Evolutionary conservation across 2,113 vertebrate species (phyloP).

Genomic region (Sturnira hondurensis): DNA sequence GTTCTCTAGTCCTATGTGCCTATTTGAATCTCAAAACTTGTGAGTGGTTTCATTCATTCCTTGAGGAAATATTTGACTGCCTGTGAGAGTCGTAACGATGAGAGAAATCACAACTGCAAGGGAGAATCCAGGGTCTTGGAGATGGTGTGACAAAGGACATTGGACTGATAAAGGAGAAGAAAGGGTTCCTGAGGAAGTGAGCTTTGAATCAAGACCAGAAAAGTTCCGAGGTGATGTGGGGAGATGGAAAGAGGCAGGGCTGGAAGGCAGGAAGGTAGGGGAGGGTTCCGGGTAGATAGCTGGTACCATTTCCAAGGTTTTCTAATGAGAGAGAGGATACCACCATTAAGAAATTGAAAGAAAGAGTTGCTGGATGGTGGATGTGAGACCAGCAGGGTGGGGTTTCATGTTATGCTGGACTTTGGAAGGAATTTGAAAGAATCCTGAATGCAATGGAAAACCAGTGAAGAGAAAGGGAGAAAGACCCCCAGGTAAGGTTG

Average conservation of each 20-base stretch:
- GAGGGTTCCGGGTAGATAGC: neutral
- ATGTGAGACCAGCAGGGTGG: neutral
- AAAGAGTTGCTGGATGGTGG: neutral
- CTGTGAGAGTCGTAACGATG: neutral
- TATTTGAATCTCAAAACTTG: neutral
- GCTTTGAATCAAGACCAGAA: neutral
- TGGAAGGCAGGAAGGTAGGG: neutral
- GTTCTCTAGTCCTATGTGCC: neutral
- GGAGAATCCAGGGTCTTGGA: neutral
- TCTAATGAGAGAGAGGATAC: neutral
- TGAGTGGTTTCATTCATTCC: neutral
- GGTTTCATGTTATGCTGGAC: neutral
- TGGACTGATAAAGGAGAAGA: neutral
- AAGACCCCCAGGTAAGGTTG: neutral
- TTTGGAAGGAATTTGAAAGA: neutral
- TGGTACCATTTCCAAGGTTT: neutral
- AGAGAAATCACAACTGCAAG: neutral
- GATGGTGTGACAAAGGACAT: neutral
- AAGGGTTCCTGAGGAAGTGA: neutral
- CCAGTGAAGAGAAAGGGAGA: neutral
- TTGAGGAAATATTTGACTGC: neutral
- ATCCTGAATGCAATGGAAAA: neutral
- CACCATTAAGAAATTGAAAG: neutral
- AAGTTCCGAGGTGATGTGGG: neutral
- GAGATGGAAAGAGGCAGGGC: too few species aligned